Evolutionary conservation across 2,113 vertebrate species (phyloP).

Genomic region (Bambusicola thoracicus): DNA sequence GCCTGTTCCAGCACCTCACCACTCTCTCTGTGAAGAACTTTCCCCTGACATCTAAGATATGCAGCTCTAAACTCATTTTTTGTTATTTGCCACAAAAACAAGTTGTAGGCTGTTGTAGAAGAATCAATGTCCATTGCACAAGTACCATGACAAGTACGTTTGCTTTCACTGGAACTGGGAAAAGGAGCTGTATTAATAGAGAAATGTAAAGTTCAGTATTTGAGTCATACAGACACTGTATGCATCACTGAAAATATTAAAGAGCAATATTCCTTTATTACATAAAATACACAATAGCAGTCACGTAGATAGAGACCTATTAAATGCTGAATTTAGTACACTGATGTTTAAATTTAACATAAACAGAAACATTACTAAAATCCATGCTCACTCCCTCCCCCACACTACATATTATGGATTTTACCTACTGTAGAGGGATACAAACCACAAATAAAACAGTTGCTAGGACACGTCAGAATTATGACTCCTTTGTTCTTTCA

Average conservation of each 20-base stretch:
- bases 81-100: background rate
- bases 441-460: background rate
- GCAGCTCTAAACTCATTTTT: background rate
- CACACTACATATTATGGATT: background rate
- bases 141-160: background rate
- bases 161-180: background rate
- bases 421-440: background rate
- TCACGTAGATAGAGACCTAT: background rate
- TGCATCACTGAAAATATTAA: background rate
- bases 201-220: background rate
- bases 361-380: background rate
- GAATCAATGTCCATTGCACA: background rate
- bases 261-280: background rate
- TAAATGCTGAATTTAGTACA: background rate
- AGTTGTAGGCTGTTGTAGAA: accelerated
- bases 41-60: too few relatives aligned
- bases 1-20: too few relatives aligned
- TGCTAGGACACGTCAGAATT: background rate
- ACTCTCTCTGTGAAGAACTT: too few relatives aligned
- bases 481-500: background rate
- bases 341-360: background rate
- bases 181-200: background rate
- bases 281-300: background rate
- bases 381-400: background rate
- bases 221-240: background rate